Evolutionary conservation across 2,888 invertebrate genomes (phyloP), one percentile per base, ranked within the genome.

Genomic region (Gisinianus flammeolus): DNA sequence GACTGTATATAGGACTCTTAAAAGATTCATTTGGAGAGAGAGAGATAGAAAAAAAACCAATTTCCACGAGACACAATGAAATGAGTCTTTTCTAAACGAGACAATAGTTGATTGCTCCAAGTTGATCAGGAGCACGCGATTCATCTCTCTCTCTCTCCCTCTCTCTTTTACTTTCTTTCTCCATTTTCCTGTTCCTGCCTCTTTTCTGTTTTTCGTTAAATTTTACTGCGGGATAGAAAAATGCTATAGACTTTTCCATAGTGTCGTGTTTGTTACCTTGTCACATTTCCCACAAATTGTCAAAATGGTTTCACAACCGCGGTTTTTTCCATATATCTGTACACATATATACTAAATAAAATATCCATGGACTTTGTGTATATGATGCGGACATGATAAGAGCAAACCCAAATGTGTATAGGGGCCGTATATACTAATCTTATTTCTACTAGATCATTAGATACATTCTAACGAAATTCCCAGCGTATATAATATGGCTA

Each of bases 51-150:
- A 35, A 31, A 35, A 35, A 68, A 68, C 6, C 68, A 68, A 68
- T 68, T 68, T 68, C 22, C 30, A 31, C n/a, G 24, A 62, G 62
- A 62, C 22, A 62, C 24, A 62, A 22, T 33, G 31, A 68, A 68
- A 68, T 68, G 68, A 35, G 68, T 12, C 24, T n/a, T 62, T n/a
- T 12, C 22, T 6, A 35, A 70, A 58, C 10, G 33, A 58, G 58
- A 69, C 52, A 56, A 26, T 52, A 69, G 24, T 19, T 33, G 44
- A 56, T 56, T 35, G 22, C 28, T 66, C 52, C 24, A 31, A n/a
- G 75, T 19, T 26, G 22, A 24, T 54, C 54, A n/a, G 28, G 16
- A 75, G 28, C 71, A 71, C 71, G 71, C 71, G 54, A 71, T 54
- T 71, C 12, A 71, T 71, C 28, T 30, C 30, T 12, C 4, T 54